These are phyloP conservation scores for Oscheius sp. DNA, from an alignment of 2,888 invertebrate genomes.

Conservation along the genomic window DNA sequence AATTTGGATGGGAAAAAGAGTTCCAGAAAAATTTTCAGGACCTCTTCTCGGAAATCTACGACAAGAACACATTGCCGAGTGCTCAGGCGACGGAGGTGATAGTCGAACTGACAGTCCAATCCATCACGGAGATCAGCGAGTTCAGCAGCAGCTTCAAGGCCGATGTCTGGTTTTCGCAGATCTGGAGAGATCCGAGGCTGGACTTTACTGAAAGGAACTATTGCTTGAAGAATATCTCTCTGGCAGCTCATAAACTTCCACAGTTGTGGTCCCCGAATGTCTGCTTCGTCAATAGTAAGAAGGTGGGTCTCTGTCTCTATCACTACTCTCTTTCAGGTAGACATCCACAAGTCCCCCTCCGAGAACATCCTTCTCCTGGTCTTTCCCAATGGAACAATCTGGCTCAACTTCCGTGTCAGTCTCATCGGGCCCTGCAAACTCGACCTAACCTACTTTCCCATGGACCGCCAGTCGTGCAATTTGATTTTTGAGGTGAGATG, in stretches of 20 bases:
- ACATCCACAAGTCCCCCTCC: constrained; percentile 72
- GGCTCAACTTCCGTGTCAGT: constrained; percentile 69
- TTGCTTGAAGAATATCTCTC: constrained; percentile 70
- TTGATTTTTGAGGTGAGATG: constrained; percentile 68
- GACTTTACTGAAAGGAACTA: constrained; percentile 69
- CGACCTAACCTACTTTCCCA: constrained; percentile 70
- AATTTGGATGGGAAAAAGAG: not conserved
- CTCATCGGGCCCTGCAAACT: constrained; percentile 71
- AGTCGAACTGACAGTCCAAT: constrained; percentile 72
- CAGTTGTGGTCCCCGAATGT: constrained; percentile 73
- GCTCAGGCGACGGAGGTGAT: constrained; percentile 66
- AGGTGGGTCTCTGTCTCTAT: constrained; percentile 50
- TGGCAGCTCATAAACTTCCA: constrained; percentile 70
- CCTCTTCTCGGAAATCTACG: constrained; percentile 68
- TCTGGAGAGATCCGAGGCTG: constrained; percentile 72
- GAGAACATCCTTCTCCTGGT: constrained; percentile 71
- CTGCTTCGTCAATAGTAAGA: constrained; percentile 73
- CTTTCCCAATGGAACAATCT: constrained; percentile 73
- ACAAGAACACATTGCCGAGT: constrained; percentile 73
- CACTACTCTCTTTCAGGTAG: constrained; percentile 48
- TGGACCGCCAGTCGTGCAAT: constrained; percentile 73
- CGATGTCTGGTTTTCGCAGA: constrained; percentile 73
- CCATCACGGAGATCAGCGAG: constrained; percentile 71
- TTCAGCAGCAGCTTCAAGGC: constrained; percentile 71
- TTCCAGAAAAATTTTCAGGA: constrained; percentile 51